Base-by-base conservation (phyloP, 2,888 invertebrate genomes). In the Drosophila siamana region DNA sequence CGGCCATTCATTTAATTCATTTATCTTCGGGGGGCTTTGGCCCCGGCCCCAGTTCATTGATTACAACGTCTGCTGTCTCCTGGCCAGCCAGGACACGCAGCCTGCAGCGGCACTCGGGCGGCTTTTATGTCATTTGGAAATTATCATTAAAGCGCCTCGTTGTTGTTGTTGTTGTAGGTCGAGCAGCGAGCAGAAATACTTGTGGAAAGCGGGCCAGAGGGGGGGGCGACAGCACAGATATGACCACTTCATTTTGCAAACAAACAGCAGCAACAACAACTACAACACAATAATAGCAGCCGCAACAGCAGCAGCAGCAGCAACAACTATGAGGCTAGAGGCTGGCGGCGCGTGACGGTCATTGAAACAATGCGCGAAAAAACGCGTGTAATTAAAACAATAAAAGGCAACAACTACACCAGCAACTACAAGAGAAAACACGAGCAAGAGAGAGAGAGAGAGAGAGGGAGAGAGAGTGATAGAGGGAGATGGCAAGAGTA, bases 311-410 rank as follows among this genome's bases (percentile, higher is more conserved):
- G 9, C 6, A 61, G 6, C 22, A 61, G 6, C 44, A 63, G 56
- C 62, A 56, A 43, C 61, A 75, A 74, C 57, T 60, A 68, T 77
- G 78, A 56, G 40, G 61, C 61, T 56, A 64, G 66, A 64, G 78
- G 68, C 73, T 76, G 76, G 82, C 80, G 80, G 78, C 82, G 77
- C 83, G 78, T 82, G 82, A 84, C 82, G 82, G 85, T 78, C 85
- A 83, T 78, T 80, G 80, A 82, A 85, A 83, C 82, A 85, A 83
- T 85, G 78, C 74, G 82, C 80, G 71, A 82, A 85, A 84, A 83
- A 82, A 85, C 82, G 83, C 83, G 80, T 83, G 80, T 78, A 83
- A 83, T 83, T 85, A 83, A 85, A 83, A 85, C 82, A 83, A 84
- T 84, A 83, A 85, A 80, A 85, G 56, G 75, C 72, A 72, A 22